A percentile compares a stretch with the other conserved stretches of the same genome.
These are phyloP conservation scores for Acanthiza pusilla DNA, from an alignment of 2,797 vertebrate species.

Conservation along the genomic window DNA sequence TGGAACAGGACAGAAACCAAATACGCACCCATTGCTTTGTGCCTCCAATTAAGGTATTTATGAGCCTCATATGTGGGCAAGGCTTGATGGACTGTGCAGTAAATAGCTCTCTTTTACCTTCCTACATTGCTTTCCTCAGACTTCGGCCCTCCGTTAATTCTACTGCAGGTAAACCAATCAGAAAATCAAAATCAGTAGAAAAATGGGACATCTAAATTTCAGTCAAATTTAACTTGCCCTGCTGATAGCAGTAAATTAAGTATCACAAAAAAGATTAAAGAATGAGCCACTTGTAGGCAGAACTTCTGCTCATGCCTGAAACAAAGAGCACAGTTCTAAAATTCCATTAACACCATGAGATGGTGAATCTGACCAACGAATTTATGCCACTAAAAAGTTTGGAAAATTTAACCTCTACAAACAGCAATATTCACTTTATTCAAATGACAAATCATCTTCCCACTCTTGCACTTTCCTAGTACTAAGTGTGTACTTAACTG, in stretches of 20 bases:
- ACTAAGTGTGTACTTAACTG: background rate
- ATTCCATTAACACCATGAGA: background rate
- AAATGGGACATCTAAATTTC: background rate
- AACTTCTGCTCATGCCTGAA: background rate
- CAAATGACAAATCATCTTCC: background rate
- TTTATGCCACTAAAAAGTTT: background rate
- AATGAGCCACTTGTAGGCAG: background rate
- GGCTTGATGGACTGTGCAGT: background rate
- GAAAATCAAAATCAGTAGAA: background rate
- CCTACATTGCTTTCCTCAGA: background rate
- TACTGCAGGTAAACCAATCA: background rate
- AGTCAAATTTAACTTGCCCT: background rate
- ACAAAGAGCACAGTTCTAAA: background rate
- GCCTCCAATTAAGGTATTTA: background rate
- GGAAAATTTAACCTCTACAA: background rate
- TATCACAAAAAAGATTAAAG: background rate
- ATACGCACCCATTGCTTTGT: background rate
- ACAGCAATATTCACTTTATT: background rate
- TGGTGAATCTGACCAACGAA: background rate
- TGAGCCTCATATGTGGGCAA: background rate
- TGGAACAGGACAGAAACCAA: background rate
- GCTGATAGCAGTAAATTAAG: background rate
- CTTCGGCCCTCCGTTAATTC: accelerated
- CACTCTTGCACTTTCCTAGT: background rate
- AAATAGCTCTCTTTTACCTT: background rate